Evolutionary conservation across 2,888 invertebrate genomes (phyloP).

Genomic region (Saturnia japonica): DNA sequence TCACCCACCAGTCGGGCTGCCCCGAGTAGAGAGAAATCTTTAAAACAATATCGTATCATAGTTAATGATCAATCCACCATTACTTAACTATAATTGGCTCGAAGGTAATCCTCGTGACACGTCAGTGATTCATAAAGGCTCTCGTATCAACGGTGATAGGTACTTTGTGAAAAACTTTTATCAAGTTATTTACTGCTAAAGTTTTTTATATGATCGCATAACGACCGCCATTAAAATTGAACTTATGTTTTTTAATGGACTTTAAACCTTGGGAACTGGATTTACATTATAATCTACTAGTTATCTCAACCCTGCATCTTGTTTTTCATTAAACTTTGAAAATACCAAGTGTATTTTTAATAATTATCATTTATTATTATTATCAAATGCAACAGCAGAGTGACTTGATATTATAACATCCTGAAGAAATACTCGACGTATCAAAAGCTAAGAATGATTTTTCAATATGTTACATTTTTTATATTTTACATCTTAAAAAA

Average conservation of each 20-base stretch:
- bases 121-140: neutral
- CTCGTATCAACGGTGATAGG: neutral
- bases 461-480: too few species aligned
- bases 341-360: neutral
- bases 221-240: neutral
- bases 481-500: too few species aligned
- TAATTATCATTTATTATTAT: neutral
- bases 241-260: neutral
- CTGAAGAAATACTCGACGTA: too few species aligned
- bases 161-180: neutral
- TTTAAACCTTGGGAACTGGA: neutral
- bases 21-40: too few species aligned
- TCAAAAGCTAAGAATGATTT: too few species aligned
- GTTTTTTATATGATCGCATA: constrained; percentile 1
- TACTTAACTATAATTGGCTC: neutral
- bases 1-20: too few species aligned
- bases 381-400: too few species aligned
- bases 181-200: constrained; percentile 3
- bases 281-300: neutral
- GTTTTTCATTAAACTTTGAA: neutral
- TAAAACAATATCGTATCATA: too few species aligned
- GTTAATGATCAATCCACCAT: neutral
- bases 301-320: neutral
- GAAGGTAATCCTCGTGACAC: neutral
- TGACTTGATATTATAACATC: too few species aligned